Evolutionary conservation across 1,140 invertebrate genomes (phyloP).

Genomic region (Drosophila tsacasi): DNA sequence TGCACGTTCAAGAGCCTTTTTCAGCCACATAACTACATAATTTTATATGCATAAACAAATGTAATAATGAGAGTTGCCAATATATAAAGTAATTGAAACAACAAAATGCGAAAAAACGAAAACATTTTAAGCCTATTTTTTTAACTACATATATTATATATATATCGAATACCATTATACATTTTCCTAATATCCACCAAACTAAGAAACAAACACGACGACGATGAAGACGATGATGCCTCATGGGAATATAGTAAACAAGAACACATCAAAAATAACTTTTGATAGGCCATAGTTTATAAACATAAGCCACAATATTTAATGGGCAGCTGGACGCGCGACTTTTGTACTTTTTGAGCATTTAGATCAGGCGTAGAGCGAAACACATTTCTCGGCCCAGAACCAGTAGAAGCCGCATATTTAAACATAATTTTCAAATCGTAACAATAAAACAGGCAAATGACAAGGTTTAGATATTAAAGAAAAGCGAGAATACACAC

Average conservation of each 20-base stretch:
- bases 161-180: slow-evolving; percentile 42
- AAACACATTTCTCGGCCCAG: slow-evolving; percentile 42
- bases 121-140: slow-evolving; percentile 64
- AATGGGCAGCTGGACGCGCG: slow-evolving; percentile 32
- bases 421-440: slow-evolving; percentile 35
- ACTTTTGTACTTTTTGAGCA: slow-evolving; percentile 59
- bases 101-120: slow-evolving; percentile 45
- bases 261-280: slow-evolving; percentile 50
- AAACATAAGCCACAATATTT: slow-evolving; percentile 41
- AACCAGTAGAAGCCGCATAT: slow-evolving; percentile 43
- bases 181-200: slow-evolving; percentile 56
- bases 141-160: slow-evolving; percentile 54
- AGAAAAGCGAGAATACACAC: slow-evolving; percentile 33
- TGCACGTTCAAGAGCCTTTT: slow-evolving; percentile 68
- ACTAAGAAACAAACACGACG: slow-evolving; percentile 29
- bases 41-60: slow-evolving; percentile 63
- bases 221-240: slow-evolving; percentile 37
- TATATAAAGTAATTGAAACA: slow-evolving; percentile 75
- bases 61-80: slow-evolving; percentile 78
- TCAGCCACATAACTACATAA: slow-evolving; percentile 40
- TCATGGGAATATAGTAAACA: slow-evolving; percentile 25
- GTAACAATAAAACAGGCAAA: slow-evolving; percentile 57
- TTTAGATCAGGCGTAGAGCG: slow-evolving; percentile 37
- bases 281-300: slow-evolving; percentile 54
- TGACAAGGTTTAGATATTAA: slow-evolving; percentile 62